These are phyloP conservation scores for Brachionus calyciflorus DNA, from an alignment of 1,140 invertebrate genomes.

Conservation along the genomic window DNA sequence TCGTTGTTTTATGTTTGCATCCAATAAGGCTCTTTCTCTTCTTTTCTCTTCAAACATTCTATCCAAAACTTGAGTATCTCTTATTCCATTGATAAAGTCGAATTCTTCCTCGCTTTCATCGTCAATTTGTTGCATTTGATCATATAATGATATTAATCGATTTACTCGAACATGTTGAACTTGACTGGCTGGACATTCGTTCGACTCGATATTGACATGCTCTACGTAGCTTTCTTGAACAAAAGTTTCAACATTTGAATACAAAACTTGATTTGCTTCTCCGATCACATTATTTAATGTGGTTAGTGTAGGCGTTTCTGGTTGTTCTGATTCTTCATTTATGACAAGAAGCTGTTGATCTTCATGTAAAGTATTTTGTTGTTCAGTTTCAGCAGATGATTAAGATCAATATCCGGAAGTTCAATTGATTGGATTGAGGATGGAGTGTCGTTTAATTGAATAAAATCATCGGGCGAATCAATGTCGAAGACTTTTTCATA, in stretches of 20 bases:
- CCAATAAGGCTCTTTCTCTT: background rate
- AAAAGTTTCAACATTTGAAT: background rate
- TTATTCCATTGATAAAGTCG: background rate
- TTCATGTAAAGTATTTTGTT: too few species aligned
- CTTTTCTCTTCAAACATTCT: background rate
- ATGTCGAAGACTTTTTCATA: slow-evolving; percentile 14
- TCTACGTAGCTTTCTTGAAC: too few species aligned
- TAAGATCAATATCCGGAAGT: background rate
- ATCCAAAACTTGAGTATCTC: slow-evolving; percentile 12
- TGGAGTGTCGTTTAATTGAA: background rate
- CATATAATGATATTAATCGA: background rate
- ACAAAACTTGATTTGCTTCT: background rate
- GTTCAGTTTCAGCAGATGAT: background rate
- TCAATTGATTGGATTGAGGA: background rate
- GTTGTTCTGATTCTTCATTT: background rate
- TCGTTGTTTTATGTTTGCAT: background rate
- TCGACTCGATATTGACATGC: background rate
- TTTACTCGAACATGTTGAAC: background rate
- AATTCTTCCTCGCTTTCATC: slow-evolving; percentile 16
- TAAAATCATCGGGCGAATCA: background rate
- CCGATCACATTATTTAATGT: background rate
- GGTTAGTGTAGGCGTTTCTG: background rate
- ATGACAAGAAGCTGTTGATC: too few species aligned
- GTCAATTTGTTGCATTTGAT: background rate
- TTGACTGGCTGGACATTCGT: background rate